Percentiles rank a stretch among this genome's conserved stretches.
Evolutionary conservation across 1,140 invertebrate species (phyloP).

Genomic region (Octopus sinensis): DNA sequence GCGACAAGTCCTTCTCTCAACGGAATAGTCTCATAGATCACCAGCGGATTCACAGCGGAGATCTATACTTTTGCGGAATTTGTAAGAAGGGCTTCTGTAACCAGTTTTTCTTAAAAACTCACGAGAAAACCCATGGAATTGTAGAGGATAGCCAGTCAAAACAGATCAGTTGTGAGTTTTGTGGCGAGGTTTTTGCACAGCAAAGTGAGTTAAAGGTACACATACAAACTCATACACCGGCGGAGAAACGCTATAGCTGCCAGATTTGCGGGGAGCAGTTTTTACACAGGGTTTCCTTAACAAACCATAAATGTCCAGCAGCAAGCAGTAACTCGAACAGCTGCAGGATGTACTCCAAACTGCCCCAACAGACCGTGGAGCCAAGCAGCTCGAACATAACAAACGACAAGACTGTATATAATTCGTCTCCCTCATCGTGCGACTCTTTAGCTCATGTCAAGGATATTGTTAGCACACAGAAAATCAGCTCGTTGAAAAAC

Average conservation of each 20-base stretch:
- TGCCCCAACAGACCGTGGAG: not conserved
- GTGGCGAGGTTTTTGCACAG: not conserved
- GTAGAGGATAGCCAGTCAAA: not conserved
- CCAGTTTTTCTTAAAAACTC: not conserved
- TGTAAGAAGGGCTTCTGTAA: conserved; percentile 61
- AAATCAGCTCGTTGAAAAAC: not conserved
- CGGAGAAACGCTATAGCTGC: not conserved
- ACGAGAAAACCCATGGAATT: not conserved
- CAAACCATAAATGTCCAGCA: not conserved
- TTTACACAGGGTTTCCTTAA: not conserved
- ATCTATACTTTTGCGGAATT: conserved; percentile 30
- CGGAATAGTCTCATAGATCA: conserved; percentile 53
- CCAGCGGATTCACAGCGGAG: conserved; percentile 29
- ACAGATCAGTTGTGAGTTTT: conserved; percentile 6
- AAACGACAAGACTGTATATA: not conserved
- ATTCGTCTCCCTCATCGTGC: not conserved
- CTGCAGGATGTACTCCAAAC: not conserved
- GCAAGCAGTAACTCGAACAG: not conserved
- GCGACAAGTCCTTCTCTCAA: conserved; percentile 70
- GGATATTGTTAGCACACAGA: not conserved
- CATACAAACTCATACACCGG: not conserved
- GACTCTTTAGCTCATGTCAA: not conserved
- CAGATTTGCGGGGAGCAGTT: not conserved
- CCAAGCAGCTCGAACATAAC: not conserved
- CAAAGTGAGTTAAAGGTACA: not conserved